These are phyloP conservation scores for Himalopsyche tibetana DNA, from an alignment of 2,888 invertebrate genomes.

Conservation along the genomic window DNA sequence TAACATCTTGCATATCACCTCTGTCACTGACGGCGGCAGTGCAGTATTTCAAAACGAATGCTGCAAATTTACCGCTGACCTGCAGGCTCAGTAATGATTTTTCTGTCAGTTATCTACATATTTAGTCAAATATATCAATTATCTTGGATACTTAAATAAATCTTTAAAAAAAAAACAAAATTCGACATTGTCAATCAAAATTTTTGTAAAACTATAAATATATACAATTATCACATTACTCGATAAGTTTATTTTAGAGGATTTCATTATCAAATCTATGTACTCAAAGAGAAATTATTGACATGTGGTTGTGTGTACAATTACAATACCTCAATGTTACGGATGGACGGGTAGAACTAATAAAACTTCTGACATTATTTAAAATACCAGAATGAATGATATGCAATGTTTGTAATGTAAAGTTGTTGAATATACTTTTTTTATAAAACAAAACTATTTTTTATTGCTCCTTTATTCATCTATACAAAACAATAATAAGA, in stretches of 20 bases:
- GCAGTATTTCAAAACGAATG: constrained; percentile 5
- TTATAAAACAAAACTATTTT: background rate
- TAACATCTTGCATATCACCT: constrained; percentile 5
- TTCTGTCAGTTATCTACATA: constrained; percentile 21
- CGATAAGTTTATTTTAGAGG: background rate
- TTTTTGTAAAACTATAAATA: background rate
- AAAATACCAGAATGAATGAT: background rate
- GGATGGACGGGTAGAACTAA: background rate
- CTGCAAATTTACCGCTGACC: constrained; percentile 21
- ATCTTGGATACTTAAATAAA: constrained; percentile 10
- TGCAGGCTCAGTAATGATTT: constrained; percentile 16
- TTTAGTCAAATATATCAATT: constrained; percentile 4
- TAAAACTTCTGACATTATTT: background rate
- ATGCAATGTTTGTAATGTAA: constrained; percentile 10
- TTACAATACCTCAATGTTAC: constrained; percentile 5
- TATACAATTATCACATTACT: background rate
- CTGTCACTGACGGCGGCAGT: background rate
- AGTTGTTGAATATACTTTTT: constrained; percentile 25
- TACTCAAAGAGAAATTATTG: background rate
- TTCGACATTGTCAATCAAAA: background rate
- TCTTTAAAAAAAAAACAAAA: background rate
- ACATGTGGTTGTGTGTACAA: background rate
- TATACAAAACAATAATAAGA: no score
- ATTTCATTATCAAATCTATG: background rate
- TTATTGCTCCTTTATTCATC: background rate